Evolutionary conservation across 2,888 invertebrate species (phyloP).

Genomic region (Dolichomitus sp.): DNA sequence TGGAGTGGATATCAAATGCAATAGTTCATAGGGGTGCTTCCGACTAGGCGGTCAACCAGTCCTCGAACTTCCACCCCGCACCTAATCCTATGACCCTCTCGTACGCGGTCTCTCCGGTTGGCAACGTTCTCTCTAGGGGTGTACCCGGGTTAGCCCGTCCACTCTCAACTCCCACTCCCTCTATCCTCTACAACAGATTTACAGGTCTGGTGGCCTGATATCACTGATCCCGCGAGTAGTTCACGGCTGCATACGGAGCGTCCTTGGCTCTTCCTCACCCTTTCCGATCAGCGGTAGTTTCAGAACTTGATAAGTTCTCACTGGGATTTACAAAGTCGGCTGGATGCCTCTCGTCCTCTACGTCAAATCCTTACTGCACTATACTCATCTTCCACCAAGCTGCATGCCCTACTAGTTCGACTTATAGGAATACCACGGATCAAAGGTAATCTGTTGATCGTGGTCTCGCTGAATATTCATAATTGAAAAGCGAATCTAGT

Average conservation of each 20-base stretch:
- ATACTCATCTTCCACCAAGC: not conserved
- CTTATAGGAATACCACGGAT: not conserved
- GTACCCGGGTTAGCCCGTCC: conserved; percentile 43
- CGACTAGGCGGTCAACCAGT: conserved; percentile 78
- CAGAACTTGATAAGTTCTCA: conserved; percentile 54
- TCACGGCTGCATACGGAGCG: conserved; percentile 29
- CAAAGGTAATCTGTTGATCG: conserved; percentile 1
- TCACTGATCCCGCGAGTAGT: conserved; percentile 58
- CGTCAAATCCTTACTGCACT: conserved; percentile 7
- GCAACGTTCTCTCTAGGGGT: conserved; percentile 31
- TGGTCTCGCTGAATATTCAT: not conserved
- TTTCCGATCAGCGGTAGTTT: conserved; percentile 23
- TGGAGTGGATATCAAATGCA: conserved; percentile 84
- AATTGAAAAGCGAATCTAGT: not conserved
- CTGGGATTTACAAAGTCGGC: conserved; percentile 36
- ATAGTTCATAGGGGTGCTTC: conserved; percentile 81
- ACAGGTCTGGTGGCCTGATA: conserved; percentile 59
- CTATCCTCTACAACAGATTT: conserved; percentile 63
- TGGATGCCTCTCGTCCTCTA: conserved; percentile 6
- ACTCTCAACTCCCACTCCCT: conserved; percentile 4
- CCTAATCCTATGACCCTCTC: conserved; percentile 64
- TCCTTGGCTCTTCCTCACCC: conserved; percentile 21
- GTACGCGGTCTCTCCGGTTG: conserved; percentile 33
- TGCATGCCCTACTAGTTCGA: not conserved
- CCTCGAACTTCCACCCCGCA: conserved; percentile 67